These are phyloP conservation scores for Hyphantria cunea DNA, from an alignment of 1,140 invertebrate species.

Conservation along the genomic window DNA sequence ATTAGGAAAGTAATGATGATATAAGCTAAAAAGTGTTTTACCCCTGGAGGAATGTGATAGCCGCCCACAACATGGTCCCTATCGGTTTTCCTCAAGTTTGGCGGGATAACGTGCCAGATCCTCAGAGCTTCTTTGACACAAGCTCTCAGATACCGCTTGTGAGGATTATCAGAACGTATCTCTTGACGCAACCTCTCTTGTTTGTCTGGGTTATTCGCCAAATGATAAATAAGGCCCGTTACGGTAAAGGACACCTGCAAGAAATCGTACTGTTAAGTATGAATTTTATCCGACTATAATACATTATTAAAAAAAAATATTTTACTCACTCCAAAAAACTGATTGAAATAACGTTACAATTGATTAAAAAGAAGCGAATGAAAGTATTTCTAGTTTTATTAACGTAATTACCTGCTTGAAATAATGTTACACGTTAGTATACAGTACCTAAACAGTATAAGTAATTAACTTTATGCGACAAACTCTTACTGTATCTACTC, in stretches of 20 bases:
- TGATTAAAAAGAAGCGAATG: too few species aligned
- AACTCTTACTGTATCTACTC: constrained; percentile 86
- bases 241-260: constrained; percentile 55
- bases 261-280: neutral
- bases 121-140: constrained; percentile 86
- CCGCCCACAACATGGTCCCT: constrained; percentile 82
- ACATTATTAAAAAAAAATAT: too few species aligned
- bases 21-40: constrained; percentile 51
- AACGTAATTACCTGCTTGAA: too few species aligned
- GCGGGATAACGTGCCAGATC: constrained; percentile 80
- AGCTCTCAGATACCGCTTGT: constrained; percentile 82
- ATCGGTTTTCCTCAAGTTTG: constrained; percentile 77
- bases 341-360: too few species aligned
- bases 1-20: too few species aligned
- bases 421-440: too few species aligned
- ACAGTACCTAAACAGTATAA: too few species aligned
- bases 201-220: constrained; percentile 51
- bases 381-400: too few species aligned
- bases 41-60: constrained; percentile 84
- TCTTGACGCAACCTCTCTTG: constrained; percentile 65
- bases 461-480: too few species aligned
- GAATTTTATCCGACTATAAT: too few species aligned
- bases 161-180: constrained; percentile 41
- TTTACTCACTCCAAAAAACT: too few species aligned
- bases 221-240: constrained; percentile 55